Evolutionary conservation across 1,140 invertebrate genomes (phyloP), one percentile per base, ranked within the genome.

Genomic region (Orius laevigatus): DNA sequence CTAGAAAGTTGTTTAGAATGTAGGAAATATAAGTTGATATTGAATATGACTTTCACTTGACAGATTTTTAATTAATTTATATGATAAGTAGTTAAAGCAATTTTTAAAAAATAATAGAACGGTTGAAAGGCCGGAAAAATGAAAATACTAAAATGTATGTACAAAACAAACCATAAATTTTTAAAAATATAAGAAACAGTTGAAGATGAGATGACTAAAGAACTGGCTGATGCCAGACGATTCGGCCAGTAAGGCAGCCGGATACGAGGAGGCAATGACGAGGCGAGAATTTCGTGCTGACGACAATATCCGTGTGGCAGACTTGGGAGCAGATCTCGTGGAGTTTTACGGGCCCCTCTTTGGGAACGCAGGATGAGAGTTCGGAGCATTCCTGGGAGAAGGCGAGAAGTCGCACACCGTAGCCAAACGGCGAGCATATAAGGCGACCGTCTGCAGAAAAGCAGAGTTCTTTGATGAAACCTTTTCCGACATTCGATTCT

Each of bases 241-340:
- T 81, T 59, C 82, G 79, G 2, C 90, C 88, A 44, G 77, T 75
- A 3, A 90, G 72, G 65, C 89, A 93, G 10, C 89, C 89, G 5
- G 85, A 87, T 2, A 90, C 89, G 5, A 92, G 70, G 50, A 89
- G 66, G 58, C 79, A 82, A 60, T 91, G 81, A 5, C 71, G 73
- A 0, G 89, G 89, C 46, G 82, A 90, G 63, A 93, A 94, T 65
- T 86, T 89, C 46, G 85, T 87, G 60, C 85, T 84, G 15, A 93
- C 76, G n/a, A 93, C 88, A 45, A 84, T 78, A 58, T 88, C 81
- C 16, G 73, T 67, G 59, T 93, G 89, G 55, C 78, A 77, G 44
- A 77, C 68, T 54, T 76, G 79, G 5, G 74, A 74, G 1, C 74
- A 74, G 16, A 90, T 58, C 60, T 86, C 76, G 53, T 70, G 58